Base-by-base conservation (phyloP, 2,888 invertebrate species). In the Drosophila yooni region DNA sequence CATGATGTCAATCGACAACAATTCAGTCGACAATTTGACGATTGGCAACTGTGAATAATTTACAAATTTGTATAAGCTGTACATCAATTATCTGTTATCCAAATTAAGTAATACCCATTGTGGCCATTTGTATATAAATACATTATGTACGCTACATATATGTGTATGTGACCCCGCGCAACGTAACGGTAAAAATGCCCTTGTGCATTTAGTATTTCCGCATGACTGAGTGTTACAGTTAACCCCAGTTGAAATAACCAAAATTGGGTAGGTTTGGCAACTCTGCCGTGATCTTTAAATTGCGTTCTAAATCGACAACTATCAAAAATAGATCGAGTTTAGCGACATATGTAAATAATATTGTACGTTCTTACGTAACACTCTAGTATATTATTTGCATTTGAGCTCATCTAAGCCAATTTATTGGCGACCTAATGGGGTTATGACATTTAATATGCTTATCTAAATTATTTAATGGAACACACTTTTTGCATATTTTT, bases 211-310 rank as follows among this genome's bases (percentile, higher is more conserved):
- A 52, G 84, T 91, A 86, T 91, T 91, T 91, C 91, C 91, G 92
- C 91, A 81, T 92, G 88, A 91, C 60, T 89, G 91, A 89, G 83
- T 90, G 78, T 72, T 84, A 83, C 76, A 80, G 81, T 73, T 79
- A 77, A 36, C 15, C 68, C 70, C 67, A 62, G 67, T 53, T 51
- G 63, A 58, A 52, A 52, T 69, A 54, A 54, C 56, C 74, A 54
- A 56, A 75, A 57, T 76, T 63, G 71, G 63, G 34, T 43, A 62
- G 61, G 27, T 48, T 59, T 43, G 61, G 21, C 51, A 63, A 57
- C 51, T 69, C 63, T 66, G 61, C 38, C 66, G 51, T 74, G 82
- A 83, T 64, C 63, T 63, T 52, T n/a, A 40, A 54, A 54, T 6
- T 34, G 27, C n/a, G 48, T 27, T 50, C 27, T 10, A 57, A 38